Conservation (phyloP, 2,113 vertebrate species). For the Corythornis vintsioides region DNA sequence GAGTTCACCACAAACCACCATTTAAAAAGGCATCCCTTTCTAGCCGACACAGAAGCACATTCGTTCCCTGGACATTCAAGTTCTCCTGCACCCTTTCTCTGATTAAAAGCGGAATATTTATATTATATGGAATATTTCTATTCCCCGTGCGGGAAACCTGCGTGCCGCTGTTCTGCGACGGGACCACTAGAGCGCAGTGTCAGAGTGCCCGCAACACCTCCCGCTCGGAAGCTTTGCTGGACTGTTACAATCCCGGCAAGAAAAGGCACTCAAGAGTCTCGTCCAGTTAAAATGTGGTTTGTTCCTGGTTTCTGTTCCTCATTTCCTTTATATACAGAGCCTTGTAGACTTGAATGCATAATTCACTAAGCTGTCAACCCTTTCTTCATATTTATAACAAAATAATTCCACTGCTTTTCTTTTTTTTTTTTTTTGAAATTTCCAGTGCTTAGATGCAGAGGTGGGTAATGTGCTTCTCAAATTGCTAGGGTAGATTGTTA, state of each 20-base stretch:
- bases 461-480: not conserved
- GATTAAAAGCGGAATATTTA: not conserved
- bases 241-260: accelerated
- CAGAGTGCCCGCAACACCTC: not conserved
- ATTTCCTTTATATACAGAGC: not conserved
- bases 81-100: not conserved
- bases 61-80: not conserved
- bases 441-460: not conserved
- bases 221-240: accelerated
- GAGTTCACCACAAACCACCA: not conserved
- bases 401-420: not conserved
- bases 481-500: not conserved
- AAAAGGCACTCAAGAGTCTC: too few relatives aligned
- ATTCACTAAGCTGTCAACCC: not conserved
- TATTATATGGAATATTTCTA: too few relatives aligned
- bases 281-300: not conserved
- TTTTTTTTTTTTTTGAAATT: not conserved
- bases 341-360: not conserved
- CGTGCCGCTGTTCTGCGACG: not conserved
- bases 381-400: not conserved
- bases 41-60: not conserved
- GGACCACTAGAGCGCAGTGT: constrained; percentile 35
- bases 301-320: not conserved
- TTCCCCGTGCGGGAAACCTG: too few relatives aligned
- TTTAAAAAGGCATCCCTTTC: not conserved